Base-by-base conservation (phyloP, 2,888 invertebrate genomes). In the Drosophila birchii region DNA sequence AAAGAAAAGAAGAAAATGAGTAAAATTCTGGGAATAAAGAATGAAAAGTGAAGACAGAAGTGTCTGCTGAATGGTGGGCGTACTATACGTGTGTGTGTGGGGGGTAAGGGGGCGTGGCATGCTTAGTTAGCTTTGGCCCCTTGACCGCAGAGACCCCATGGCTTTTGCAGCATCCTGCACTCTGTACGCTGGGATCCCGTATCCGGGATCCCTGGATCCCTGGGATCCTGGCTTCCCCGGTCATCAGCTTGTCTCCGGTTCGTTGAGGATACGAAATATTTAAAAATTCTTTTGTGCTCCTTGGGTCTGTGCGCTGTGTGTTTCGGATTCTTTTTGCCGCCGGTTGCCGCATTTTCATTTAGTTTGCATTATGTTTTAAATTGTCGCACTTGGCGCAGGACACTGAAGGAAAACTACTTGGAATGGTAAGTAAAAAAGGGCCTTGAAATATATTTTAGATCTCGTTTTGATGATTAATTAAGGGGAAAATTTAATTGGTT, bases 341-440 rank as follows among this genome's bases (percentile, higher is more conserved):
- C 69, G 62, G 49, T 36, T 62, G 75, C 62, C 75, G 75, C 75
- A 75, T 62, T 75, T 75, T 75, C 75, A 75, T 75, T 75, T 75
- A 69, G 75, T 75, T 75, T 75, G 75, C 75, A 75, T 75, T 75
- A 75, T 75, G 75, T 75, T 75, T 75, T 62, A 69, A 75, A 68
- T 75, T 75, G 75, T 75, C 69, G 75, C 74, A 75, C 75, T 75
- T 75, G 75, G 57, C 43, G 75, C 75, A 64, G 73, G 34, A 32
- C 71, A 62, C 69, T 54, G 29, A 14, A 18, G 14, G 14, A 51
- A 68, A 58, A 39, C 34, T 12, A 34, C 8, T 12, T 14, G 12
- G 4, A 26, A 26, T 26, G 4, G 26, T 26, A 5, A 5, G 26
- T 26, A 11, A 18, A 20, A 20, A 0, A 2, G 2, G 5, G 12